Evolutionary conservation across 1,140 invertebrate genomes (phyloP), one percentile per base, ranked within the genome.

Genomic region (Acromyrmex charruanus): DNA sequence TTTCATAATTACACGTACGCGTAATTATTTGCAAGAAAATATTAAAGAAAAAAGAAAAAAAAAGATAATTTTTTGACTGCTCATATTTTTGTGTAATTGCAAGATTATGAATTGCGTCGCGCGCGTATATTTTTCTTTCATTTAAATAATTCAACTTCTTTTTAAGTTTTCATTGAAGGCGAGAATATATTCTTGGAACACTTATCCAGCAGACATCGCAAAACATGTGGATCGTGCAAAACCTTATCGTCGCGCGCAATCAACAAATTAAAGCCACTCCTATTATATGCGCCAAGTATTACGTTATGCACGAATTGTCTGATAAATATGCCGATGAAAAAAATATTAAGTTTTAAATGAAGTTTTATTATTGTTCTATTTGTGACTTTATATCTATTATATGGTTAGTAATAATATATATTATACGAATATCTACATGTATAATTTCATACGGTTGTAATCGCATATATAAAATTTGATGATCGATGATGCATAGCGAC

Each of bases 191-290:
- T 21, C 39, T 21, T 31, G 5, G 14, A 69, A 21, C 2, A 25
- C 39, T 69, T 49, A 49, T 69, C 2, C 6, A 69, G 5, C 1
- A 10, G 10, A 65, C 9, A n/a, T 66, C 31, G 66, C 12, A 4
- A 49, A 51, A 51, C 2, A 69, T 69, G 14, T 68, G 9, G 18
- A 69, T 69, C 39, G n/a, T 21, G 39, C 66, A 10, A 44, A 68
- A 44, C 21, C 10, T 68, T 69, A 69, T 66, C 7, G 18, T 44
- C 5, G 39, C n/a, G 5, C 39, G 35, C 39, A 44, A 68, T 68
- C n/a, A 68, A 68, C 10, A 69, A 25, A 69, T 69, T 69, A 69
- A 69, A 16, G 5, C n/a, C 10, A 9, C 65, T 39, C n/a, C 39
- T 44, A 44, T 44, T 44, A 18, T 49, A 69, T 49, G n/a, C n/a